Evolutionary conservation across 2,113 vertebrate species (phyloP).

Genomic region (Oreochromis niloticus): DNA sequence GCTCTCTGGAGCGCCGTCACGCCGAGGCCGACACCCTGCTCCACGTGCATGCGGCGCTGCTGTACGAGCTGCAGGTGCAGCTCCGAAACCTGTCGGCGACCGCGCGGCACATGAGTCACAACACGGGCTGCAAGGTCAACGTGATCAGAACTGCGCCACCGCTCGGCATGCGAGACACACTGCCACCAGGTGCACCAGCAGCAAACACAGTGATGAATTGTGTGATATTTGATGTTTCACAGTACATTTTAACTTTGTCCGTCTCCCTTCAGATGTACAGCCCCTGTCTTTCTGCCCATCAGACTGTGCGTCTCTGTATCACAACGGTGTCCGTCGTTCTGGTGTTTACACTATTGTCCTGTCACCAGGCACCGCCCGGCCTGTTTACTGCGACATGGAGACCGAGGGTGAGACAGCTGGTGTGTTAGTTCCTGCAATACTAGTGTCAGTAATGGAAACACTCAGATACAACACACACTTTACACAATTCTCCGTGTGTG

Average conservation of each 20-base stretch:
- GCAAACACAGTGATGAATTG: not conserved
- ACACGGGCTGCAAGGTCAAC: slow-evolving; percentile 60
- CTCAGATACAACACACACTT: not conserved
- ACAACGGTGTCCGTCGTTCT: slow-evolving; percentile 70
- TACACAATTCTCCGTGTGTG: not conserved
- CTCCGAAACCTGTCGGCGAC: slow-evolving; percentile 70
- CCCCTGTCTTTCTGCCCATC: slow-evolving; percentile 67
- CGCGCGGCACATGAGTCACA: slow-evolving; percentile 49
- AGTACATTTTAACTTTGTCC: not conserved
- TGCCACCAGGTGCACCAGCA: slow-evolving; percentile 27
- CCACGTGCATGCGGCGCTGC: slow-evolving; percentile 71
- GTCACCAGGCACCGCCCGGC: slow-evolving; percentile 42
- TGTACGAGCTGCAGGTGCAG: slow-evolving; percentile 75
- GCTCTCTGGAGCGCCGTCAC: slow-evolving; percentile 68
- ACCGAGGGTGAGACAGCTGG: slow-evolving; percentile 68
- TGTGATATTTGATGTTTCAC: not conserved
- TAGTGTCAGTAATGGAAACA: not conserved
- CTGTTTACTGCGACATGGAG: slow-evolving; percentile 83
- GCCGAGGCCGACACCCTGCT: slow-evolving; percentile 66
- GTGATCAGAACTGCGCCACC: not conserved
- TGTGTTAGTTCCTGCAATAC: not conserved
- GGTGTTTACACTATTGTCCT: slow-evolving; percentile 77
- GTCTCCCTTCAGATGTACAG: slow-evolving; percentile 7
- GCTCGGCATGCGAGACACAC: slow-evolving; percentile 2
- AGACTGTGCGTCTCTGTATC: slow-evolving; percentile 65